phyloP scores from a whole-genome alignment of 1,140 invertebrate species.

The Orchestia grillus region DNA sequence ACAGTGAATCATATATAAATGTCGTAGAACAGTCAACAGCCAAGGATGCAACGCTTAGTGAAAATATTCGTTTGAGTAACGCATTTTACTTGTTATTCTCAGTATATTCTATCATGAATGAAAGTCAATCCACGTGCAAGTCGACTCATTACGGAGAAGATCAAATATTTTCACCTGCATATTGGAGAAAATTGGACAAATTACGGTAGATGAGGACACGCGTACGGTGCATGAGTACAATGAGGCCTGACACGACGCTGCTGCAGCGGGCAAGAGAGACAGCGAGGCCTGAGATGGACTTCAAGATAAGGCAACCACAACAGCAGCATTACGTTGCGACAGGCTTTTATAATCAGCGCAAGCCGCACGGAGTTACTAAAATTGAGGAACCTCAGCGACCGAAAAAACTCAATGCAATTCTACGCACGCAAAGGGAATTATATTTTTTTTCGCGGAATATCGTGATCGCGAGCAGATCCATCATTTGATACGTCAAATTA shows the following conservation, averaged over 20 bases:
- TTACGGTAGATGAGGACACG: background rate
- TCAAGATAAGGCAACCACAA: background rate
- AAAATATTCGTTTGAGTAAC: background rate
- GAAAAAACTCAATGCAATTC: slow-evolving; percentile 16
- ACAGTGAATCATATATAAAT: too few species aligned
- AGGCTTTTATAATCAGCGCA: slow-evolving; percentile 7
- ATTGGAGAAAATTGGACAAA: background rate
- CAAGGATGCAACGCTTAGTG: background rate
- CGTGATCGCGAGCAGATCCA: slow-evolving; percentile 31
- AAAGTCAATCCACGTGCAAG: background rate
- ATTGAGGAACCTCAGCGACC: background rate
- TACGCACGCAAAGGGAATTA: background rate
- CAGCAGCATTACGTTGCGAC: background rate
- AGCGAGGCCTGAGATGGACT: background rate
- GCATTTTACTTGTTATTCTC: background rate
- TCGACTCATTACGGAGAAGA: background rate
- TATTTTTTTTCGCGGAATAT: background rate
- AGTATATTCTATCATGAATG: background rate
- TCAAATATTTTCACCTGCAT: background rate
- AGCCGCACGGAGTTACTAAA: background rate
- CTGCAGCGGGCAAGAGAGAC: background rate
- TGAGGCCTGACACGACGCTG: background rate
- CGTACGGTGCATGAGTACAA: background rate
- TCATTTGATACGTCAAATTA: slow-evolving; percentile 16
- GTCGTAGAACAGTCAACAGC: too few species aligned